Evolutionary conservation across 2,888 invertebrate genomes (phyloP), one percentile per base, ranked within the genome.

Genomic region (Drosophila mercatorum): DNA sequence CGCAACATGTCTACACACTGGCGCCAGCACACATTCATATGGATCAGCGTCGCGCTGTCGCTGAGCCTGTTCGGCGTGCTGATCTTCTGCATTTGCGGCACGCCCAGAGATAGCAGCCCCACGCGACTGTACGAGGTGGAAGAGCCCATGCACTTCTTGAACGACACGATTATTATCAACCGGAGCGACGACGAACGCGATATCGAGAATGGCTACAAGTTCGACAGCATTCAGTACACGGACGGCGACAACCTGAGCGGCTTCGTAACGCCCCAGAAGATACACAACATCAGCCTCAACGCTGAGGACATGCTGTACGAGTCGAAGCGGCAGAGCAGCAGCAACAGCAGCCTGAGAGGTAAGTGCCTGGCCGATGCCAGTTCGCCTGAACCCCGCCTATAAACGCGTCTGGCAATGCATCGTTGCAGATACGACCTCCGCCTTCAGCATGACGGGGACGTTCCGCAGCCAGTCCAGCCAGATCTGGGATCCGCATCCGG

Each of bases 401-500:
- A 38, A 58, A 38, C 38, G 31, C 22, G 22, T 22, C 22, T 22
- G 22, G 22, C 22, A 22, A 22, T 28, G 10, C 1, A 5, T 43
- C 8, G 52, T 40, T 61, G 8, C 49, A 90, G 90, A 77, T 28
- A 66, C 63, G 5, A 64, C 74, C 0, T 88, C 93, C 55, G 92
- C 92, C 53, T 92, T 92, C 69, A 95, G 94, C 85, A 94, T 94
- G 91, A 95, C 95, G 64, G 95, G 95, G 17, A 95, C 95, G 89
- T 96, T 95, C 91, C 94, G 95, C 44, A 95, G 94, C 78, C 94
- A 94, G 77, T 93, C 93, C 55, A 94, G 95, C 44, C 93, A 94
- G 81, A 93, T 95, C 59, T 96, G 96, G 96, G 96, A 96, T 91
- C 95, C 95, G 5, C 95, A 96, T 93, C 96, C 96, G 3, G 94